Conservation (phyloP, 1,140 invertebrate genomes). For the Ylistrum balloti region DNA sequence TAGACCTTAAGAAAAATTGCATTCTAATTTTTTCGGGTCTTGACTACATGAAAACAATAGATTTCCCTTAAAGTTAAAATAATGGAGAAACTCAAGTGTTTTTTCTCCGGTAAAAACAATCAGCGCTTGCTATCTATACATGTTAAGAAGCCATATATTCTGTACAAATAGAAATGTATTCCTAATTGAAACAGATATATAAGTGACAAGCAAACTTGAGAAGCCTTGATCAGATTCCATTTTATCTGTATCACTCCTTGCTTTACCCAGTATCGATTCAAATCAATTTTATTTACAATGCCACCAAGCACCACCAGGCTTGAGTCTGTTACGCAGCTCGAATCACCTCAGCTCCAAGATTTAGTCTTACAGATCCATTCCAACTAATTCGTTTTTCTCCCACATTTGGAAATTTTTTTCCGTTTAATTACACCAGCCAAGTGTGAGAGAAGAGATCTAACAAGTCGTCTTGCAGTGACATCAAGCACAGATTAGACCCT, state of each 20-base stretch:
- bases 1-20: not conserved
- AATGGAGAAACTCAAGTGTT: not conserved
- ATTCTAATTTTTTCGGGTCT: not conserved
- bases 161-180: not conserved
- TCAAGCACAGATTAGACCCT: not conserved
- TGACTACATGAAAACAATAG: constrained; percentile 15
- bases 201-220: not conserved
- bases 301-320: not conserved
- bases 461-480: not conserved
- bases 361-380: not conserved
- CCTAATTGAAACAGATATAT: constrained; percentile 20
- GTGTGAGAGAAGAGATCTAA: constrained; percentile 25
- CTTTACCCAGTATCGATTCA: constrained; percentile 26
- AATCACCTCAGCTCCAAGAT: no score
- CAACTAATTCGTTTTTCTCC: constrained; percentile 24
- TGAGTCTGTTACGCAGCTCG: not conserved
- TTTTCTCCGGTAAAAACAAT: not conserved
- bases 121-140: not conserved
- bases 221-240: constrained; percentile 8
- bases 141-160: not conserved
- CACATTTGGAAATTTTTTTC: constrained; percentile 2
- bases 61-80: not conserved
- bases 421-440: not conserved
- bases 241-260: constrained; percentile 26
- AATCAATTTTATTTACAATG: not conserved